Percentiles rank a stretch among this genome's conserved stretches.
Evolutionary conservation across 2,797 vertebrate species (phyloP).

Genomic region (Mormyrus proboscirostris): DNA sequence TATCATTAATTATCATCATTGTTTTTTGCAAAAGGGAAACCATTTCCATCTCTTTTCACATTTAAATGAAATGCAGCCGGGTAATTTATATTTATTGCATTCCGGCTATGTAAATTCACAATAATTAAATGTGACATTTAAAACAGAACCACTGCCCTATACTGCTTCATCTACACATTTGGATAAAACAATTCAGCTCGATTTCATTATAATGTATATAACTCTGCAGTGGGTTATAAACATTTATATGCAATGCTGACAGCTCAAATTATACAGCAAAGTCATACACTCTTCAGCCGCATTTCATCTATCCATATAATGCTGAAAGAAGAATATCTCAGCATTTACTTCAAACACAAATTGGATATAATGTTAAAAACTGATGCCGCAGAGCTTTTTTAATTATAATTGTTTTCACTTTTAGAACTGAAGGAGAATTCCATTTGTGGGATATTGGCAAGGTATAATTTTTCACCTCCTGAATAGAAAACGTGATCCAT

Average conservation of each 20-base stretch:
- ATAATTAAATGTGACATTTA: constrained; percentile 7
- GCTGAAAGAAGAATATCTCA: background rate
- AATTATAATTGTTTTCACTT: background rate
- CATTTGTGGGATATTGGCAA: background rate
- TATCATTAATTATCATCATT: background rate
- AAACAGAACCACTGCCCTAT: constrained; percentile 47
- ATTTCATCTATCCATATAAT: background rate
- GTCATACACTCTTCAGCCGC: background rate
- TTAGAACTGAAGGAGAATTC: background rate
- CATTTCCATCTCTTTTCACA: background rate
- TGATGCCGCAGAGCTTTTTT: background rate
- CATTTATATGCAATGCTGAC: constrained; percentile 9
- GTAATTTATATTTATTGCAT: background rate
- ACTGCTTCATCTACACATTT: constrained; percentile 53
- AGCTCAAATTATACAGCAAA: background rate
- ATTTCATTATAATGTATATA: background rate
- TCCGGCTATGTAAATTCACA: background rate
- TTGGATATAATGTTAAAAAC: background rate
- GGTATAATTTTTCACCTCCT: background rate
- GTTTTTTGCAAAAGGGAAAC: background rate
- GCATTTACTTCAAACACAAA: background rate
- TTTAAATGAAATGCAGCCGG: background rate
- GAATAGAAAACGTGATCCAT: background rate
- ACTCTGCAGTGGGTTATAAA: constrained; percentile 3
- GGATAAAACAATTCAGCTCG: background rate